phyloP scores from a whole-genome alignment of 2,888 invertebrate species.

The Nomada fabriciana region DNA sequence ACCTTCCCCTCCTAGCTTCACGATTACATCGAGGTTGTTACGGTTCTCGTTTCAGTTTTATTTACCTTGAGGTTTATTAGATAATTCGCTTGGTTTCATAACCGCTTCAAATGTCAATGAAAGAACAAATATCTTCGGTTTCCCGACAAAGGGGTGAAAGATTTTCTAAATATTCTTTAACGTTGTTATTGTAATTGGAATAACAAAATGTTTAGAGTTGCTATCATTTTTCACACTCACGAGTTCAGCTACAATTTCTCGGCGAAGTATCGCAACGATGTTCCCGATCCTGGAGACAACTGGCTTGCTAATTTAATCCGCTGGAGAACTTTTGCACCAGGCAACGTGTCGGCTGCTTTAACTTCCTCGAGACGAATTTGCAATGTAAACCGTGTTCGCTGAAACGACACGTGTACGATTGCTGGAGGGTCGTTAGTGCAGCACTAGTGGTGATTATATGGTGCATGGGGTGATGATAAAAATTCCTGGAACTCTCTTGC shows the following conservation, averaged over 20 bases:
- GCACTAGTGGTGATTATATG: slow-evolving; percentile 18
- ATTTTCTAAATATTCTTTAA: too few relatives aligned
- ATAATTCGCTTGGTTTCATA: not conserved
- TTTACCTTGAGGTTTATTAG: not conserved
- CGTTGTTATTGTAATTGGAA: too few relatives aligned
- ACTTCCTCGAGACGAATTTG: slow-evolving; percentile 79
- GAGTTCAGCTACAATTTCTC: not conserved
- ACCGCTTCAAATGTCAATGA: too few relatives aligned
- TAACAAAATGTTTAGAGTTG: too few relatives aligned
- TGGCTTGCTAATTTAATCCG: slow-evolving; percentile 79
- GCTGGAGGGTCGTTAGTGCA: slow-evolving; percentile 26
- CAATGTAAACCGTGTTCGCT: slow-evolving; percentile 79
- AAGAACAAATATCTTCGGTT: too few relatives aligned
- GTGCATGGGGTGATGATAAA: not conserved
- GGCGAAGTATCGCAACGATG: slow-evolving; percentile 38
- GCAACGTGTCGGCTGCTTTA: slow-evolving; percentile 66
- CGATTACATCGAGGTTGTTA: not conserved
- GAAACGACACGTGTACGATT: slow-evolving; percentile 73
- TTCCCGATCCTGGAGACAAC: slow-evolving; percentile 53
- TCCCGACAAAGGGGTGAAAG: too few relatives aligned
- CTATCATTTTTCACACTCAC: not conserved
- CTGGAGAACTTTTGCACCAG: slow-evolving; percentile 72
- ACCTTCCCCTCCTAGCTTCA: not conserved
- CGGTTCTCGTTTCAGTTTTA: not conserved
- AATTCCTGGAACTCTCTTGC: not conserved